Evolutionary conservation across 2,888 invertebrate species (phyloP).

Genomic region (Hermaeophaga mercurialis): DNA sequence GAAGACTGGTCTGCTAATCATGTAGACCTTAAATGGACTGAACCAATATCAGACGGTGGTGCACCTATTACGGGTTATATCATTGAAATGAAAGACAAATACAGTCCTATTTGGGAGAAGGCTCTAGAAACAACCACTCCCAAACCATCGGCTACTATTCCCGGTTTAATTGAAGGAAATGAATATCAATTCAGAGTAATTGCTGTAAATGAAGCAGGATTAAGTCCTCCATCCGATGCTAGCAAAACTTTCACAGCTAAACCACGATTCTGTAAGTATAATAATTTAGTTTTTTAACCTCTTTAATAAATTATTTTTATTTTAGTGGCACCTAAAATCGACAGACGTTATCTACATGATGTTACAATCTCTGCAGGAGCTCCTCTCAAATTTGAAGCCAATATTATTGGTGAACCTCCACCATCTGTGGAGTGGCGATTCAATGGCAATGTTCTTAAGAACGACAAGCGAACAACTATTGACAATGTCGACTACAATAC

Average conservation of each 20-base stretch:
- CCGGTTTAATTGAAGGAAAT: conserved; percentile 91
- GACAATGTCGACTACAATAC: conserved; percentile 88
- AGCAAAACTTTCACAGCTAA: conserved; percentile 86
- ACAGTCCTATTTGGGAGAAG: conserved; percentile 92
- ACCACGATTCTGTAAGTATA: conserved; percentile 73
- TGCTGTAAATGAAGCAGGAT: conserved; percentile 94
- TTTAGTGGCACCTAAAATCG: conserved; percentile 92
- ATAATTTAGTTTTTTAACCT: conserved; percentile 3
- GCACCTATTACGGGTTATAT: conserved; percentile 93
- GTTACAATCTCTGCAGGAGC: conserved; percentile 91
- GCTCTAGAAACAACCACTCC: conserved; percentile 82
- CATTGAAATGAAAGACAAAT: conserved; percentile 91
- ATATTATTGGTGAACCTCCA: conserved; percentile 93
- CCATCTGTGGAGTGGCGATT: conserved; percentile 93
- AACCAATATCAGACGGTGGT: conserved; percentile 90
- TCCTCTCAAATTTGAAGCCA: conserved; percentile 90
- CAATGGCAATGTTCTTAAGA: conserved; percentile 75
- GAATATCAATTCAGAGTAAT: conserved; percentile 96
- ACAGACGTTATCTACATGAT: conserved; percentile 88
- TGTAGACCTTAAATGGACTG: conserved; percentile 89
- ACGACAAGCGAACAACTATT: conserved; percentile 73
- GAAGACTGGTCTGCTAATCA: conserved; percentile 92
- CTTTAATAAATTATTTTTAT: conserved; percentile 29
- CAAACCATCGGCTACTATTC: conserved; percentile 78
- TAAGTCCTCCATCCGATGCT: conserved; percentile 88